Percentiles rank a stretch among this genome's conserved stretches.
phyloP scores from a whole-genome alignment of 2,113 vertebrate species.

The Nothoprocta pentlandii region DNA sequence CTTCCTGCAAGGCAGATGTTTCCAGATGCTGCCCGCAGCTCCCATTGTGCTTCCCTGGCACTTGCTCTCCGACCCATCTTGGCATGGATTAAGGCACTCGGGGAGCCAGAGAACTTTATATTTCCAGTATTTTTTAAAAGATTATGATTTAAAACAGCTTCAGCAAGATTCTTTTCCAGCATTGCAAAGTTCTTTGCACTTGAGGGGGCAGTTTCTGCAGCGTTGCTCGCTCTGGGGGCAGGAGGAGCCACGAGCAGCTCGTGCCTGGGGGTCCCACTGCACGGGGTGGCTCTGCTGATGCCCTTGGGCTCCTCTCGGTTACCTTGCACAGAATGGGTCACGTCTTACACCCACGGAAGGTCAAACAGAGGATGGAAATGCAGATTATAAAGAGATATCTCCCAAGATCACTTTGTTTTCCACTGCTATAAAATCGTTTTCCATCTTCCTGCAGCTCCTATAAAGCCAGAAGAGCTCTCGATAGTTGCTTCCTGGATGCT shows the following conservation, averaged over 20 bases:
- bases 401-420: conserved; percentile 21
- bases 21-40: neutral
- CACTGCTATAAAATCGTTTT: neutral
- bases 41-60: fast-evolving
- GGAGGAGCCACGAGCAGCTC: conserved; percentile 10
- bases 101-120: neutral
- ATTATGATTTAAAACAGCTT: neutral
- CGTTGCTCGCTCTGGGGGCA: neutral
- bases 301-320: conserved; percentile 43
- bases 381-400: conserved; percentile 10
- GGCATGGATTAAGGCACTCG: neutral
- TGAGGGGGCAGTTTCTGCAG: neutral
- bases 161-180: neutral
- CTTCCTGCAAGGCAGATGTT: neutral
- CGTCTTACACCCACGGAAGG: neutral
- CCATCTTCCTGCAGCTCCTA: conserved; percentile 30
- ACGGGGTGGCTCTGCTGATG: conserved; percentile 14
- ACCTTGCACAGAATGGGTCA: conserved; percentile 2
- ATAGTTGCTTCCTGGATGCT: neutral
- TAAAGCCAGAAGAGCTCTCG: conserved; percentile 44
- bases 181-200: neutral
- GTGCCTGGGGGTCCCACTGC: neutral
- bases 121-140: neutral
- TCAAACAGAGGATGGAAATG: neutral
- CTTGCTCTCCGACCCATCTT: neutral